A percentile compares a stretch with the other conserved stretches of the same genome.
These are phyloP conservation scores for Pseudomugil gertrudae DNA, from an alignment of 2,797 vertebrate species.

Conservation along the genomic window DNA sequence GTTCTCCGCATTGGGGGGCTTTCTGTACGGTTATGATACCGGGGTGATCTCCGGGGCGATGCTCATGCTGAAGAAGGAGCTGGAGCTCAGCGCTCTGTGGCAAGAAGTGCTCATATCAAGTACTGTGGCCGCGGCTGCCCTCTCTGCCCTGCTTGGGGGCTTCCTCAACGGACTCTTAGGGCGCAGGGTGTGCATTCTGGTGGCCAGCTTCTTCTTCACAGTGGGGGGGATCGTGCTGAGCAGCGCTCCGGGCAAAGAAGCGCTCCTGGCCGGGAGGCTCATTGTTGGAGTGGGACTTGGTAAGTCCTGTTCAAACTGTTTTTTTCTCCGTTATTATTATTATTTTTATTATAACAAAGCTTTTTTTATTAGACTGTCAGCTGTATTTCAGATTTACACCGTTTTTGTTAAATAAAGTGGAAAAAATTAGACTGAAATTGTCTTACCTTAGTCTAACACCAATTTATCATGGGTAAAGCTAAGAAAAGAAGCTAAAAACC, in stretches of 20 bases:
- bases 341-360: background rate
- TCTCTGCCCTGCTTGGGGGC: constrained; percentile 90
- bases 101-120: constrained; percentile 95
- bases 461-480: background rate
- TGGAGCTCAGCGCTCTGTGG: constrained; percentile 91
- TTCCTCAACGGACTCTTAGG: constrained; percentile 90
- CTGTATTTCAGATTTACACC: background rate
- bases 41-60: constrained; percentile 97
- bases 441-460: background rate
- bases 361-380: background rate
- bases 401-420: background rate
- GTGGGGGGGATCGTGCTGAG: constrained; percentile 89
- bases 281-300: constrained; percentile 94
- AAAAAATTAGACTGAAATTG: background rate
- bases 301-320: constrained; percentile 73
- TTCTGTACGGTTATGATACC: constrained; percentile 96
- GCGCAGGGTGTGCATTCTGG: constrained; percentile 90
- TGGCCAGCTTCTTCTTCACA: constrained; percentile 91
- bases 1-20: constrained; percentile 95
- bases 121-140: constrained; percentile 92
- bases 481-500: background rate
- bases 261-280: constrained; percentile 89
- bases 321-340: background rate
- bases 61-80: constrained; percentile 91
- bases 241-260: constrained; percentile 88